Base-by-base conservation (phyloP, 2,888 invertebrate species). In the Galeopsomyia nigrocyanea region DNA sequence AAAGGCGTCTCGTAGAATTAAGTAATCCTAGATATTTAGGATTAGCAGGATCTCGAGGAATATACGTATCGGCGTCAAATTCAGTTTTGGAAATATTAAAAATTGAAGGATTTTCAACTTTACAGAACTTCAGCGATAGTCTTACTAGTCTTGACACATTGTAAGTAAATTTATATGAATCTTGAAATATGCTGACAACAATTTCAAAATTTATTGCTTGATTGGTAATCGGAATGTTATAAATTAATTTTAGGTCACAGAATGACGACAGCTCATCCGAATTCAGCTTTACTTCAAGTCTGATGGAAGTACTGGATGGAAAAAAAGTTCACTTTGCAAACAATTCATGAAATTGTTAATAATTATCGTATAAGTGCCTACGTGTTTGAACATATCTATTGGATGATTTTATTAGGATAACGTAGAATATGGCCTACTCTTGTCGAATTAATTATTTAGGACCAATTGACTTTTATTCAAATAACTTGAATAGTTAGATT, bases 271-370 rank as follows among this genome's bases (percentile, higher is more conserved):
- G 82, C 77, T 77, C 80, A 83, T 84, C 83, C 14, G 82, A 87
- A 80, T 90, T 90, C 77, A 90, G 90, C 78, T 90, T 90, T 80
- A 89, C 89, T 1, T 89, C 89, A 76, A 90, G 90, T 55, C 85
- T 90, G 77, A 87, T 88, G 78, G 85, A 87, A 71, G 80, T 84
- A 57, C 83, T 90, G 70, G 89, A 89, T 76, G 88, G 82, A 64
- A 85, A 87, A 66, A 86, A 86, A 77, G 86, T 86, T 70, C 86
- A 86, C 74, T 86, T 86, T 63, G 81, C 82, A 3, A 39, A 10
- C 21, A 81, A 81, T 70, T 71, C 77, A 16, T 77, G 78, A 6
- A 79, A 80, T 62, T 79, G 39, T 39, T 39, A 39, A 39, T 39
- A 39, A 7, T 10, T 39, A 10, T 39, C 39, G 39, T 39, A 39